phyloP scores from a whole-genome alignment of 2,888 invertebrate genomes.

The Celastrina argiolus region DNA sequence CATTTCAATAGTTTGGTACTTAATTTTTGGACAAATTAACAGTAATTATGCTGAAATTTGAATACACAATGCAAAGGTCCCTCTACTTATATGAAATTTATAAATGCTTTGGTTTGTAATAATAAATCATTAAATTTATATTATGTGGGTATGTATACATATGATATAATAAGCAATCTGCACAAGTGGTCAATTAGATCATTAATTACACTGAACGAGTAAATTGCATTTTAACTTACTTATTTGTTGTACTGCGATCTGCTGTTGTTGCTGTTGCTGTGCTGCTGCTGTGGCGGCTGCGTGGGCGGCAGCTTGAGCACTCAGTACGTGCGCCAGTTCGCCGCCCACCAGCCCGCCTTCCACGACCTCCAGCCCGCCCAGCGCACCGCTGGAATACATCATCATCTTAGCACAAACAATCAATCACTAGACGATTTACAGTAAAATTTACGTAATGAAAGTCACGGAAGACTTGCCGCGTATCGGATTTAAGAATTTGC shows the following conservation, averaged over 20 bases:
- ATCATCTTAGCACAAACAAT: conserved; percentile 61
- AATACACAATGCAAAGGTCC: too few species aligned
- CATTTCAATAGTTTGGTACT: not conserved
- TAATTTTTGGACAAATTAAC: not conserved
- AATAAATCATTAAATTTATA: too few species aligned
- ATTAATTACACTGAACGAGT: too few species aligned
- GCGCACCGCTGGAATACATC: conserved; percentile 77
- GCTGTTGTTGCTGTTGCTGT: conserved; percentile 62
- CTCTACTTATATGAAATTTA: too few species aligned
- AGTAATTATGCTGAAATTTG: too few species aligned
- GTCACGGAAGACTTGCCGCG: conserved; percentile 34
- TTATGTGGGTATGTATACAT: too few species aligned
- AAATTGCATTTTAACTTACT: conserved; percentile 47
- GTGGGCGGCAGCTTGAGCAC: conserved; percentile 72
- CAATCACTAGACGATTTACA: conserved; percentile 31
- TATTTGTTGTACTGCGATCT: conserved; percentile 65
- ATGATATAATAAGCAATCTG: too few species aligned
- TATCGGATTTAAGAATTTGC: conserved; percentile 32
- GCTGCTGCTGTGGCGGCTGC: conserved; percentile 67
- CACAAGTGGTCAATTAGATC: too few species aligned
- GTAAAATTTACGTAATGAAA: conserved; percentile 35
- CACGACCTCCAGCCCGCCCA: conserved; percentile 71
- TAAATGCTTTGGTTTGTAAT: too few species aligned
- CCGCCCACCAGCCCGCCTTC: conserved; percentile 65
- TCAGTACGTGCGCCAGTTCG: conserved; percentile 65